phyloP scores from a whole-genome alignment of 1,140 invertebrate genomes.

The Cotesia glomerata region DNA sequence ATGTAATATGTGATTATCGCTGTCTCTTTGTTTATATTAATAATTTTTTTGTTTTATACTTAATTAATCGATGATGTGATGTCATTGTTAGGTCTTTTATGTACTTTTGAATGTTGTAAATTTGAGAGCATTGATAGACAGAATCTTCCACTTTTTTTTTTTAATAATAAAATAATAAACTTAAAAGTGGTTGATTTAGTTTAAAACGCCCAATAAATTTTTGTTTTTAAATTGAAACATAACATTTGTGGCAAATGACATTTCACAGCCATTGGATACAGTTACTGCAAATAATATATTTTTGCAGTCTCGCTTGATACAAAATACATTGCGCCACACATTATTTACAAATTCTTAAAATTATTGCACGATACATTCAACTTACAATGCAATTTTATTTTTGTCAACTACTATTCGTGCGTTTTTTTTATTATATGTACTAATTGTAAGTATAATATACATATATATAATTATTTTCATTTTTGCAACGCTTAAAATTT shows the following conservation, averaged over 20 bases:
- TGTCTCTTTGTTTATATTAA: not conserved
- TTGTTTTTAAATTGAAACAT: constrained; percentile 24
- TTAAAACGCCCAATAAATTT: not conserved
- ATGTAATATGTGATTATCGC: not conserved
- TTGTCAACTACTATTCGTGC: not conserved
- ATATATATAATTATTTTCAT: too few species aligned
- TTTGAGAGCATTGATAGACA: not conserved
- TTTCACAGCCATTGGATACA: constrained; percentile 38
- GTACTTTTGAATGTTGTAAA: not conserved
- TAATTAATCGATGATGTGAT: constrained; percentile 14
- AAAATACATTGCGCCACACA: constrained; percentile 33
- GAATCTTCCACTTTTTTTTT: too few species aligned
- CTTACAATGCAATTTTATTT: not conserved
- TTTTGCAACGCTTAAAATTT: constrained; percentile 17
- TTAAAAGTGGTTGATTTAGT: too few species aligned
- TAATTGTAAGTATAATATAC: not conserved
- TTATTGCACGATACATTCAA: constrained; percentile 1
- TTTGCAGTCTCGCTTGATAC: constrained; percentile 29
- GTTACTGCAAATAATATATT: constrained; percentile 27
- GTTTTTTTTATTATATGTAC: too few species aligned
- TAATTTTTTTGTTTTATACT: constrained; percentile 2
- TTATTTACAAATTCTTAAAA: constrained; percentile 32
- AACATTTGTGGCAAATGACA: constrained; percentile 33
- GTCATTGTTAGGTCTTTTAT: constrained; percentile 10
- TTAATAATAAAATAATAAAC: too few species aligned